Conservation (phyloP, 2,888 invertebrate species). For the Cataglyphis albicans region DNA sequence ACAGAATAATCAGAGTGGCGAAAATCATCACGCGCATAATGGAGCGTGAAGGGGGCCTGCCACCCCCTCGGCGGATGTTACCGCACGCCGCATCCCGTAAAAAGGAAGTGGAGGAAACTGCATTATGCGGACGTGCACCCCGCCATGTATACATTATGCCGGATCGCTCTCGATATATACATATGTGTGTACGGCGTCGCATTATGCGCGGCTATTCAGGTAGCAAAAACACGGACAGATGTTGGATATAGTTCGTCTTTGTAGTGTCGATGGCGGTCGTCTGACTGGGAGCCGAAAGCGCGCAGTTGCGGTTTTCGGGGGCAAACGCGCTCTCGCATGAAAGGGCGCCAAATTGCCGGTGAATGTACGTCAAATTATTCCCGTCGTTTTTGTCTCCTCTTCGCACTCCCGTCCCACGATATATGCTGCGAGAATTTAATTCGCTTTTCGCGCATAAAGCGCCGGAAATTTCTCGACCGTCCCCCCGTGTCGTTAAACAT, state of each 20-base stretch:
- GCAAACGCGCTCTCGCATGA: conserved; percentile 68
- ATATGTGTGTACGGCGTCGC: conserved; percentile 70
- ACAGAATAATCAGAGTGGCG: conserved; percentile 44
- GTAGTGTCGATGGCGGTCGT: conserved; percentile 75
- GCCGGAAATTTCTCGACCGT: not conserved
- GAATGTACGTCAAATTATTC: conserved; percentile 78
- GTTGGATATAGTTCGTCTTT: conserved; percentile 79
- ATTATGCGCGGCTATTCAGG: conserved; percentile 76
- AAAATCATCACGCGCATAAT: conserved; percentile 38
- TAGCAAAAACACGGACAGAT: conserved; percentile 81
- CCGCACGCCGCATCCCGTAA: conserved; percentile 61
- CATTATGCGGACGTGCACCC: conserved; percentile 65
- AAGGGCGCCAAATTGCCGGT: conserved; percentile 80
- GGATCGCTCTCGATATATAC: conserved; percentile 65
- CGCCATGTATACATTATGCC: conserved; percentile 68
- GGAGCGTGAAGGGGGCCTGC: conserved; percentile 39
- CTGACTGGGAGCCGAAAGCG: conserved; percentile 69
- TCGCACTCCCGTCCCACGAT: not conserved
- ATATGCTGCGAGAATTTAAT: conserved; percentile 48
- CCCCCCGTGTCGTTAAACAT: not conserved
- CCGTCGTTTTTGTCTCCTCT: conserved; percentile 63
- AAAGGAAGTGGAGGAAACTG: conserved; percentile 43
- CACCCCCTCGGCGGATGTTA: conserved; percentile 60
- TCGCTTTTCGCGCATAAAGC: conserved; percentile 21
- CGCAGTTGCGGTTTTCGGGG: conserved; percentile 80